These are phyloP conservation scores for Azemiops feae DNA, from an alignment of 2,113 vertebrate genomes.

Conservation along the genomic window DNA sequence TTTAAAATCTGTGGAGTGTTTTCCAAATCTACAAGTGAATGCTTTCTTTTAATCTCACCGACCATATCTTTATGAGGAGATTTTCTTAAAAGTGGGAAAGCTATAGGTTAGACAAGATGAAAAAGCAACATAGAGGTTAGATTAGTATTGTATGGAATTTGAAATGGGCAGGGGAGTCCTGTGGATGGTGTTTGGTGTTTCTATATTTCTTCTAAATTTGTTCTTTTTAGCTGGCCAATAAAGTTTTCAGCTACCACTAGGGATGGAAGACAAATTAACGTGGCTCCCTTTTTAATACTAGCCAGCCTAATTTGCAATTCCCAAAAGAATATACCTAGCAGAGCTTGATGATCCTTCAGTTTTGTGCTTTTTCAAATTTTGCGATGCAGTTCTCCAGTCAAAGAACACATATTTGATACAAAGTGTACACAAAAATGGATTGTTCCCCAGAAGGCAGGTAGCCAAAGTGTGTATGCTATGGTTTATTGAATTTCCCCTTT, in stretches of 20 bases:
- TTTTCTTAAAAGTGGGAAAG: constrained; percentile 1
- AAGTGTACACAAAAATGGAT: not conserved
- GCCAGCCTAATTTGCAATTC: not conserved
- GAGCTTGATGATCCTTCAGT: not conserved
- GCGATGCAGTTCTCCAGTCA: not conserved
- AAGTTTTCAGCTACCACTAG: not conserved
- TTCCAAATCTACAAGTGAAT: constrained; percentile 26
- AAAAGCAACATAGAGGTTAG: not conserved
- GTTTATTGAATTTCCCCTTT: not conserved
- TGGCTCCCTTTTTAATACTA: not conserved
- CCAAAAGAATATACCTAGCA: not conserved
- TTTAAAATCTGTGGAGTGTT: constrained; percentile 50
- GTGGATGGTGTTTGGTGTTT: not conserved
- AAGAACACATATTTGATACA: not conserved
- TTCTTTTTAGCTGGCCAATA: not conserved
- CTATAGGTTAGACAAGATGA: not conserved
- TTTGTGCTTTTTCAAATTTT: not conserved
- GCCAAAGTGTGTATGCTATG: not conserved
- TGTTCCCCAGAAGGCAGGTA: not conserved
- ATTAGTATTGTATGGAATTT: not conserved
- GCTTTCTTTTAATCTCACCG: not conserved
- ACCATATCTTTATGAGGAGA: not conserved
- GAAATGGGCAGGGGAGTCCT: not conserved
- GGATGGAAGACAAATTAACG: not conserved
- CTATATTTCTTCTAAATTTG: not conserved